Percentiles rank a stretch among this genome's conserved stretches.
phyloP scores from a whole-genome alignment of 2,113 vertebrate genomes.

The Nothoprocta perdicaria region DNA sequence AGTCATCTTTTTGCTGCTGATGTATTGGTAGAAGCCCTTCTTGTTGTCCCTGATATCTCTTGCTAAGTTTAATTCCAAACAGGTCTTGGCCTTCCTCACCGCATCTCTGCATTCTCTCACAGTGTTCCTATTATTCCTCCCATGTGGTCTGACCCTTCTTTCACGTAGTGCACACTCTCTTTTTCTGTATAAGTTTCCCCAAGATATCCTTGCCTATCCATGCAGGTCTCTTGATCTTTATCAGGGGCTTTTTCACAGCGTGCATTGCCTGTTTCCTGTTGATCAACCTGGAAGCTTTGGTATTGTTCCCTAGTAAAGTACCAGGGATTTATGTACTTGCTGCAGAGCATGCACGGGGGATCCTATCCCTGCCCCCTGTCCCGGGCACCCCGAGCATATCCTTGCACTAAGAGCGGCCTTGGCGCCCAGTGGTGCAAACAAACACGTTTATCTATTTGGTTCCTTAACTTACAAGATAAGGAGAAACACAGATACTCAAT shows the following conservation, averaged over 20 bases:
- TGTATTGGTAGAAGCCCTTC: too few relatives aligned
- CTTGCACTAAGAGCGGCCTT: not conserved
- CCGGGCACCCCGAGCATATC: not conserved
- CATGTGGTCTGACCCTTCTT: too few relatives aligned
- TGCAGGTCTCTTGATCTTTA: not conserved
- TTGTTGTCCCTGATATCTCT: too few relatives aligned
- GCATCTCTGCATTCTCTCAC: too few relatives aligned
- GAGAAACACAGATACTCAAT: slow-evolving; percentile 49
- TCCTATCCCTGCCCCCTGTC: slow-evolving; percentile 24
- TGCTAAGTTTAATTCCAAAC: too few relatives aligned
- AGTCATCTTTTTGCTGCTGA: too few relatives aligned
- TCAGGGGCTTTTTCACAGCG: not conserved
- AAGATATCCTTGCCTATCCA: too few relatives aligned
- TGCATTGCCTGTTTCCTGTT: not conserved
- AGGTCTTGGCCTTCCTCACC: too few relatives aligned
- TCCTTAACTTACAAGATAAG: slow-evolving; percentile 61
- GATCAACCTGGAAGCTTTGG: not conserved
- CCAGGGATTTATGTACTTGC: slow-evolving; percentile 7
- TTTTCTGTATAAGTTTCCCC: too few relatives aligned
- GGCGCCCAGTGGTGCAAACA: slow-evolving; percentile 26
- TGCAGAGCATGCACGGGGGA: not conserved
- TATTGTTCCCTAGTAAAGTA: slow-evolving; percentile 3
- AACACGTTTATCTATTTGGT: slow-evolving; percentile 56
- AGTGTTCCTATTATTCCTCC: too few relatives aligned
- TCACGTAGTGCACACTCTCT: too few relatives aligned